These are phyloP conservation scores for Cinclus cinclus DNA, from an alignment of 2,113 vertebrate genomes.

Conservation along the genomic window DNA sequence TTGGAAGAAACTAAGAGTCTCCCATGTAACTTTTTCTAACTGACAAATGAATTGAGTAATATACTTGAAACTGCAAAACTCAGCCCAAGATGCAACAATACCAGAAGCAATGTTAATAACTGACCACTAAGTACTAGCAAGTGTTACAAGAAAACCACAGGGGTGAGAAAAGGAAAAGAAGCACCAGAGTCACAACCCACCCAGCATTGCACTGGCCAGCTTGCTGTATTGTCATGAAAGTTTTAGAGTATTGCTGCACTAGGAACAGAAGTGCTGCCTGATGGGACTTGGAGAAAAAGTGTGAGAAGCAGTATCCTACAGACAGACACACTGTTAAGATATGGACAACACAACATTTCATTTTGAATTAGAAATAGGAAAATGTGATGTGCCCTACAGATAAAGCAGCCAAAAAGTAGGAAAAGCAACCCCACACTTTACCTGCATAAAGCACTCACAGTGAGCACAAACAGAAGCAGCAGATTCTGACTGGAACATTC, in stretches of 20 bases:
- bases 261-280: neutral
- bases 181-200: neutral
- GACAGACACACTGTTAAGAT: constrained; percentile 29
- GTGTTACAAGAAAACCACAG: neutral
- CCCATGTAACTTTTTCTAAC: neutral
- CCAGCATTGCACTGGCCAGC: neutral
- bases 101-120: constrained; percentile 1
- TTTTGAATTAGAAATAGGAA: constrained; percentile 28
- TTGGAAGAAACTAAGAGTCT: neutral
- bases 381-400: constrained; percentile 44
- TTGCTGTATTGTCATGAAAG: neutral
- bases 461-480: constrained; percentile 67
- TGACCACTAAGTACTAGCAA: neutral
- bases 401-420: constrained; percentile 52
- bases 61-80: neutral
- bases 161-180: neutral
- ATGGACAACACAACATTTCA: neutral
- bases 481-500: constrained; percentile 66
- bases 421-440: constrained; percentile 67
- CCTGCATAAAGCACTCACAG: constrained; percentile 67
- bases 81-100: neutral
- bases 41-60: neutral
- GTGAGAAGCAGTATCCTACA: constrained; percentile 5
- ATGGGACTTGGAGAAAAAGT: neutral
- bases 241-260: neutral